Evolutionary conservation across 64 coral and sea anemone species (phyloP).

Genomic region (Actinia equina): DNA sequence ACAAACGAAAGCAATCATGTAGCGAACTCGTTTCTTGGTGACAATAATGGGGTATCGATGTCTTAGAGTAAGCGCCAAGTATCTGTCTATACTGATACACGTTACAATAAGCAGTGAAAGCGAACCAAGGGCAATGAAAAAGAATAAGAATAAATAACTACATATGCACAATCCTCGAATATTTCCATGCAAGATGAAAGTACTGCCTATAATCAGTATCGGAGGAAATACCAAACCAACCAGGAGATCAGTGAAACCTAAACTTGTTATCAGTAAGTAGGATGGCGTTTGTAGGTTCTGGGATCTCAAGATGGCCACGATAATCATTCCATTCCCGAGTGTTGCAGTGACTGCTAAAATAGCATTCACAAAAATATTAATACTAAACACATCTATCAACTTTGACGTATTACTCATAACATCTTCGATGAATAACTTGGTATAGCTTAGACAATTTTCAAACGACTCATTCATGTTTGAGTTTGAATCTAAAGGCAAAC

Average conservation of each 20-base stretch:
- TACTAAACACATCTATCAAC: not conserved
- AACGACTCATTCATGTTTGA: not conserved
- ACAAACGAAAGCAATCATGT: not conserved
- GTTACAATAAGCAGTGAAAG: not conserved
- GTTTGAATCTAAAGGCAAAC: too few relatives aligned
- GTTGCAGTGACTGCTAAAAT: not conserved
- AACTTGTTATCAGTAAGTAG: constrained; percentile 24
- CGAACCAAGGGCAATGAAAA: not conserved
- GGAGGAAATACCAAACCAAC: not conserved
- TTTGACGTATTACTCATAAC: not conserved
- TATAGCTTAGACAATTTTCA: not conserved
- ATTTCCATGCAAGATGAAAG: not conserved
- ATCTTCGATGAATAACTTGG: not conserved
- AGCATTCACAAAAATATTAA: not conserved
- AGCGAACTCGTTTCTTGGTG: constrained; percentile 14
- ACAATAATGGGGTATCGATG: constrained; percentile 1
- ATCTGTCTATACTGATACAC: constrained; percentile 9
- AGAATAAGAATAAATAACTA: not conserved
- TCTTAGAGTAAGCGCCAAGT: not conserved
- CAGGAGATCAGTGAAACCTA: not conserved
- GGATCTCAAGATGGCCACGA: not conserved
- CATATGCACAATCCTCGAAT: not conserved
- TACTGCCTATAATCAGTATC: not conserved
- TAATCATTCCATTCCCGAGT: not conserved
- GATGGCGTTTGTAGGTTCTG: constrained; percentile 15